Base-by-base conservation (phyloP, 2,113 vertebrate species). In the Pelvicachromis taeniatus region DNA sequence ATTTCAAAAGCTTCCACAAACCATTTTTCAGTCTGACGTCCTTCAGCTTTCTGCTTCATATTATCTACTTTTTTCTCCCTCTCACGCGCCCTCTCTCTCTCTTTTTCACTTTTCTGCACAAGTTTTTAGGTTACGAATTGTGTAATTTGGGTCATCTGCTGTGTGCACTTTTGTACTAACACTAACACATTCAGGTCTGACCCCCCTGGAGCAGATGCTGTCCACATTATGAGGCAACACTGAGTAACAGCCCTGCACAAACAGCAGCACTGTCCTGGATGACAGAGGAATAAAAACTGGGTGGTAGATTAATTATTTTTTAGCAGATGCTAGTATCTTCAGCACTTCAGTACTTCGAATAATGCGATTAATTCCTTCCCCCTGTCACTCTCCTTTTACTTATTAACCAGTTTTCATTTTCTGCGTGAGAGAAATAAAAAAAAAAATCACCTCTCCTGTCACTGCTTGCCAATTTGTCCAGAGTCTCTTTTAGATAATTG, bases 211-310 rank as follows among this genome's bases (percentile, higher is more conserved):
- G 68, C 78, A 35, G 63, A 35, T 13, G 12, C 52, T 26, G 1
- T 14, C 75, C 16, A 17, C 59, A 45, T 86, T 53, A 86, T 88
- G 56, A 91, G 83, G 81, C 86, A 84, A 88, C 83, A 52, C 55
- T 26, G 52, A 79, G 83, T 45, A 87, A 80, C 42, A 38, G 19
- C 40, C 6, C 82, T 23, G 55, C 81, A 52, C 12, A 58, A 81
- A 78, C 40, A 50, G 53, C 53, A 50, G 16, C 19, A 21, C 35
- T 13, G 35, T 42, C 31, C 59, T 59, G 59, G 13, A 83, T 11
- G 31, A 59, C 31, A 8, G 9, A 31, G n/a, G 48, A 35, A 26
- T 68, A 45, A 16, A 54, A 42, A 23, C 50, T n/a, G 16, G 40
- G 0, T 70, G 21, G 40, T 29, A 1, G 5, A 29, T 79, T 45